Evolutionary conservation across 2,113 vertebrate species (phyloP), one percentile per base, ranked within the genome.

Genomic region (Pluvialis apricaria): DNA sequence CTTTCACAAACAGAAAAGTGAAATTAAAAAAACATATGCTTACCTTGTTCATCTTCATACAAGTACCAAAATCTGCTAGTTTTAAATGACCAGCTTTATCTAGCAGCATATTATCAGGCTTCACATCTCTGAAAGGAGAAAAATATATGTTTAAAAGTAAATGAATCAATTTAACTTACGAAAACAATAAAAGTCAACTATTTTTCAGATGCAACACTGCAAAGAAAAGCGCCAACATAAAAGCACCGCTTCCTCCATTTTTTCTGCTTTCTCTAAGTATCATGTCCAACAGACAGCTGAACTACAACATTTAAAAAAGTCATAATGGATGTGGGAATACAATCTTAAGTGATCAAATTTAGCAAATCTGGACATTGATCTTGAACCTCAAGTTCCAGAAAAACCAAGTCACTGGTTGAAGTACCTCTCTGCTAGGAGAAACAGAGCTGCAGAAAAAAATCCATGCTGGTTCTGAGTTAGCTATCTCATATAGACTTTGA

Each of bases 21-120:
- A 85, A 83, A 80, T 95, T 68, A 61, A 76, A 96, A 94, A 40
- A 17, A 58, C 65, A 78, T 64, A 93, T 88, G 45, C 9, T 96
- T 98, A 99, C 99, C 99, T 99, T 99, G 96, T 99, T 99, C 99
- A 99, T 99, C 98, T 99, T 99, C 99, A 99, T 99, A 97, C 99
- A 99, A 98, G 99, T 99, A 97, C 99, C 99, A 98, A 99, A 99
- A 97, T 99, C 99, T 83, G 99, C 99, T 96, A 99, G 98, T 98
- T 99, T 99, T 97, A 99, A 98, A 98, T 99, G 99, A 93, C 99
- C 99, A 94, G 99, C 98, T 98, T 99, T 99, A 98, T 99, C 99
- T 92, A 99, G 98, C 98, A 99, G 98, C 99, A 99, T 99, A 97
- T 99, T 99, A 97, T 99, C 99, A 94, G 99, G 99, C 96, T 99